Base-by-base conservation (phyloP, 2,888 invertebrate species). In the Spilosoma lubricipeda region DNA sequence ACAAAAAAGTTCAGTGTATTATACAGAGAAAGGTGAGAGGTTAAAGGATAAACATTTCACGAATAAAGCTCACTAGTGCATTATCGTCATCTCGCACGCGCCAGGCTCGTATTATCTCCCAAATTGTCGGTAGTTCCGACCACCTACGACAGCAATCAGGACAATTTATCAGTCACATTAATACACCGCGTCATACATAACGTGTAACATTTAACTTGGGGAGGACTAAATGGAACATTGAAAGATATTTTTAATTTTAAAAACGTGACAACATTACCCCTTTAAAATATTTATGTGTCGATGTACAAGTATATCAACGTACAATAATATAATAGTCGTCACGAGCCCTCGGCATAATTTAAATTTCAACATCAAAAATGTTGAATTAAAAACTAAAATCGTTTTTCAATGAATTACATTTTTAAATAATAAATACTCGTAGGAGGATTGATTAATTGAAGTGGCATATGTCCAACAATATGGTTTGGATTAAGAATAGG, bases 71-170 rank as follows among this genome's bases (percentile, higher is more conserved):
- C 63, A 36, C 15, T 33, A 63, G 63, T 73, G 71, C 73, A 66
- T 52, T 82, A 81, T 74, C 76, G 66, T 67, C 74, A 86, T 86
- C 83, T 85, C 77, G 87, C 92, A 89, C 92, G 92, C 80, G 81
- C 73, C 81, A 52, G 74, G 67, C 79, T 88, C 81, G 73, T 77
- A 76, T 82, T 77, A 80, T 80, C 75, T 79, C 36, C 45, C 33
- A 85, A 85, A 87, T 89, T 81, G 89, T 90, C 90, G 89, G 92
- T 92, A 92, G 91, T 92, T 89, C 87, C 85, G 90, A 90, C 90
- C 93, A 92, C 91, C 93, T 92, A 90, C 90, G 90, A 80, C 52
- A 70, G 80, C 78, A 89, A 95, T 95, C 94, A 86, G 36, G 73
- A 81, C 88, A 74, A 89, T 94, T 94, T 88, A 94, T 94, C 94